A percentile compares a stretch with the other conserved stretches of the same genome.
Evolutionary conservation across 2,113 vertebrate genomes (phyloP).

Genomic region (Sula dactylatra): DNA sequence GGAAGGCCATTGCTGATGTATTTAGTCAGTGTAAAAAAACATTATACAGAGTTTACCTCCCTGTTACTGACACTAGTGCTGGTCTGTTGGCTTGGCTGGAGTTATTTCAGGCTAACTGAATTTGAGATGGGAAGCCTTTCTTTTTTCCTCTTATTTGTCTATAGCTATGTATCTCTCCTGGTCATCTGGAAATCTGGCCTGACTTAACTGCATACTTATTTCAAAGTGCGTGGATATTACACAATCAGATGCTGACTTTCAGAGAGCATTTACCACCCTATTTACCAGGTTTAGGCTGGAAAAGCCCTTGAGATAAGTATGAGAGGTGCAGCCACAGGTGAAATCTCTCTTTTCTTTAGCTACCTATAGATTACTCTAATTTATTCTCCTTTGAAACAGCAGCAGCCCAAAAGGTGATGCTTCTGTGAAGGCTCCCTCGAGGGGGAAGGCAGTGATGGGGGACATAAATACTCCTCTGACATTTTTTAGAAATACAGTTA

Average conservation of each 20-base stretch:
- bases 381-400: not conserved
- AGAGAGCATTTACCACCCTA: not conserved
- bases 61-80: not conserved
- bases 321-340: not conserved
- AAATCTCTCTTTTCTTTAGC: not conserved
- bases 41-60: not conserved
- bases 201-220: not conserved
- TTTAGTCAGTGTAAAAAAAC: slow-evolving; percentile 16
- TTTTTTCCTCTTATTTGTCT: not conserved
- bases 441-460: not conserved
- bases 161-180: not conserved
- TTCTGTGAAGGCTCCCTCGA: not conserved
- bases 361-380: not conserved
- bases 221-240: not conserved
- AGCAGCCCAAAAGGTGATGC: not conserved
- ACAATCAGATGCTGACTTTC: not conserved
- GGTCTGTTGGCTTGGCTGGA: not conserved
- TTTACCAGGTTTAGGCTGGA: not conserved
- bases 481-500: slow-evolving; percentile 41
- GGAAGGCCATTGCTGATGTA: slow-evolving; percentile 13
- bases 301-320: not conserved
- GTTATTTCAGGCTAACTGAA: not conserved
- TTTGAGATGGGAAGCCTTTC: not conserved
- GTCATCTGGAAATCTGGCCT: not conserved
- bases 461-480: slow-evolving; percentile 11